Base-by-base conservation (phyloP, 2,113 vertebrate genomes). In the Phalacrocorax carbo region DNA sequence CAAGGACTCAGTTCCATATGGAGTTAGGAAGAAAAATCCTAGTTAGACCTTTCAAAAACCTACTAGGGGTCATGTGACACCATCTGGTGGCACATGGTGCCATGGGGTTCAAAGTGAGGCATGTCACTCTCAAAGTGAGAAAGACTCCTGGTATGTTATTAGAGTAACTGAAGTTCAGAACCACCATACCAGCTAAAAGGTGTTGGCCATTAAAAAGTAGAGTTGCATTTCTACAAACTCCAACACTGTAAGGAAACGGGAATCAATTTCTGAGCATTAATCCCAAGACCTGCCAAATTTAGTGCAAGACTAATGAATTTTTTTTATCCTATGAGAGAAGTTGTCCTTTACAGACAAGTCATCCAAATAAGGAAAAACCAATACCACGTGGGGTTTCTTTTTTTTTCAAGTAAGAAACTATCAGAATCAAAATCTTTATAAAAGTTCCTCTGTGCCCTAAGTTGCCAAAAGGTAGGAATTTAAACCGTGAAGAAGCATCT, bases 321-420 rank as follows among this genome's bases (percentile, higher is more conserved):
- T 71, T 66, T 90, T 95, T 83, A 44, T 58, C 49, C 40, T 44
- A 10, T 13, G 13, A 78, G 10, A 38, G 38, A 80, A 21, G 54
- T 44, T 82, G 46, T 23, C 15, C 27, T 40, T 62, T 30, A 57
- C 23, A 92, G 55, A 42, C 11, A 65, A 40, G 46, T 54, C 36
- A 78, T 40, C 27, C 51, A 90, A 34, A 32, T 36, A 71, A 58
- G 8, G 18, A 78, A 75, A 93, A 65, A 5, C 0, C 25, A 57
- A 10, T 27, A 48, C 5, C 68, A 68, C 0, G 0, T 30, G 8
- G 3, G 16, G 8, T 30, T 26, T 18, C 10, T 12, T 7, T 15
- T 69, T 69, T 72, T 48, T 61, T 11, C 23, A 57, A 55, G 29
- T 51, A 80, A 80, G 58, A 77, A 84, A 62, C 26, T 7, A 2